phyloP scores from a whole-genome alignment of 2,113 vertebrate species.

The Petrocephalus zakoni region DNA sequence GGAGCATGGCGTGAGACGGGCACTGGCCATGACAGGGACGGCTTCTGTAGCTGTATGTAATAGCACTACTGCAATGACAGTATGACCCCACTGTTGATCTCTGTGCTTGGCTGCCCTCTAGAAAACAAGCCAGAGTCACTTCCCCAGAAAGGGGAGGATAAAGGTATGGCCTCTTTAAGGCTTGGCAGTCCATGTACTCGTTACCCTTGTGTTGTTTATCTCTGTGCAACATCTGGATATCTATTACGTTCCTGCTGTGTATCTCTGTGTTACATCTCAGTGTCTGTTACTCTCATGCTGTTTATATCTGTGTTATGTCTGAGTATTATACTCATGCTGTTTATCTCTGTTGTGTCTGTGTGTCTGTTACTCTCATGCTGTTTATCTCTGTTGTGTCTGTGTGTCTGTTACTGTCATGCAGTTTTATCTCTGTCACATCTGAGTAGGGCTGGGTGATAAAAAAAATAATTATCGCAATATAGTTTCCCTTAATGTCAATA shows the following conservation, averaged over 20 bases:
- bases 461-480: no score
- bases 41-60: background rate
- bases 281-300: slow-evolving; percentile 45
- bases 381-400: slow-evolving; percentile 41
- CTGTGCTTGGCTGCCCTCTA: slow-evolving; percentile 49
- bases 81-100: background rate
- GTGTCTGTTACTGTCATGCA: slow-evolving; percentile 49
- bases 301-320: no score
- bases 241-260: background rate
- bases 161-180: slow-evolving; percentile 64
- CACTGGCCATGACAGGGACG: no score
- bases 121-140: slow-evolving; percentile 84
- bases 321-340: no score
- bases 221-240: background rate
- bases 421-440: no score
- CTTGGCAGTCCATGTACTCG: background rate
- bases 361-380: background rate
- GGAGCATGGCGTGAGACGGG: no score
- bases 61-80: background rate
- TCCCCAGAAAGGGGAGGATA: slow-evolving; percentile 80
- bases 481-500: no score
- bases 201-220: background rate
- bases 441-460: no score
- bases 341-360: background rate
- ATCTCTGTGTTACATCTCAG: slow-evolving; percentile 47